A percentile compares a stretch with the other conserved stretches of the same genome.
Conservation (phyloP, 2,113 vertebrate species). For the Ceyx margarethae region DNA sequence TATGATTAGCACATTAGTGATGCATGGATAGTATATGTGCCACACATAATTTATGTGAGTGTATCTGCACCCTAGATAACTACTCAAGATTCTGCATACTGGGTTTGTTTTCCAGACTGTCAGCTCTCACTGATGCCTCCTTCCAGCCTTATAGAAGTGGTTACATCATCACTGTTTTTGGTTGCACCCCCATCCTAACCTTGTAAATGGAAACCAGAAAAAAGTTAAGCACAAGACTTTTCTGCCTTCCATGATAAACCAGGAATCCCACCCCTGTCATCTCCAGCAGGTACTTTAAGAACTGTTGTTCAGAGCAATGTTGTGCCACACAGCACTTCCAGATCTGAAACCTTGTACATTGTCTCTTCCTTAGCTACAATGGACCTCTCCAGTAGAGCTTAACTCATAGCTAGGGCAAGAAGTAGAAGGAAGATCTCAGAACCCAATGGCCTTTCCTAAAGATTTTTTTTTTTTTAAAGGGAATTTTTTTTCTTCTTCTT, state of each 20-base stretch:
- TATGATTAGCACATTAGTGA: fast-evolving
- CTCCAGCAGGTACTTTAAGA: neutral
- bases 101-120: neutral
- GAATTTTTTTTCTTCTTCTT: neutral
- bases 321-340: neutral
- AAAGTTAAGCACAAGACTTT: neutral
- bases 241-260: neutral
- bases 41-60: neutral
- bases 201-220: neutral
- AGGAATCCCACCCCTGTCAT: neutral
- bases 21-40: neutral
- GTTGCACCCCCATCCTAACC: neutral
- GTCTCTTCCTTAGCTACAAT: neutral
- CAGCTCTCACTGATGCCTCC: neutral
- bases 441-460: neutral
- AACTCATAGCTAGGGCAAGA: neutral
- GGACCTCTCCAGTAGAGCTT: neutral
- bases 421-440: neutral
- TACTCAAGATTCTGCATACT: fast-evolving
- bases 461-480: neutral
- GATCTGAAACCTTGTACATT: neutral
- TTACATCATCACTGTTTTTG: neutral
- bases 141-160: neutral
- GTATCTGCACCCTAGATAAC: neutral
- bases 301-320: fast-evolving